Evolutionary conservation across 2,113 vertebrate genomes (phyloP), one percentile per base, ranked within the genome.

Genomic region (Suncus etruscus): DNA sequence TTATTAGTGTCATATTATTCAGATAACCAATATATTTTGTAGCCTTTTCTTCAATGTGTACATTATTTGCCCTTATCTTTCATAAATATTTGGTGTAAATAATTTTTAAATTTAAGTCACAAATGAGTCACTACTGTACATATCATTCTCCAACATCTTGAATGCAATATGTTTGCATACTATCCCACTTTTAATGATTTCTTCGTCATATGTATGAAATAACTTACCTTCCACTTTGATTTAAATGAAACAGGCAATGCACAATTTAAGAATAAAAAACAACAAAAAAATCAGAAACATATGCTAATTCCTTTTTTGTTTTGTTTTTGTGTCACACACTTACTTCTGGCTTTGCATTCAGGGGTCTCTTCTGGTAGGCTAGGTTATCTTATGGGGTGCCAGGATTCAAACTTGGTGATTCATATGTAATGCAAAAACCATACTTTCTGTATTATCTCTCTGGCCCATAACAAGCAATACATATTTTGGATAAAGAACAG

Each of bases 201-300:
- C 68, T 47, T 74, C 31, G 11, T 81, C 79, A 78, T 68, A 1
- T 85, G 15, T 70, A 9, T 74, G 61, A 86, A 48, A 69, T 69
- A 32, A 3, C 58, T 75, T 50, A n/a, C 9, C 51, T 50, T 82
- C 31, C 48, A 47, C 25, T 86, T 76, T 86, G 25, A 65, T 70
- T 82, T 65, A 48, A 18, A 82, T 82, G 25, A 25, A 77, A 63
- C 14, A 93, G 25, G 2, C 27, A 77, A 24, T 24, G 45, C 70
- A 63, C 10, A 89, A n/a, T 77, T 76, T n/a, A 68, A 65, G 25
- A 27, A 8, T 77, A 39, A 12, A 14, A 31, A 32, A 69, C 75
- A 82, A 86, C 12, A 68, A n/a, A 76, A 10, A 69, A 48, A 70
- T 70, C 6, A 82, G 74, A 29, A 86, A 93, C 63, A 45, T 80